These are phyloP conservation scores for Resseliella maxima DNA, from an alignment of 2,888 invertebrate genomes.

Conservation along the genomic window DNA sequence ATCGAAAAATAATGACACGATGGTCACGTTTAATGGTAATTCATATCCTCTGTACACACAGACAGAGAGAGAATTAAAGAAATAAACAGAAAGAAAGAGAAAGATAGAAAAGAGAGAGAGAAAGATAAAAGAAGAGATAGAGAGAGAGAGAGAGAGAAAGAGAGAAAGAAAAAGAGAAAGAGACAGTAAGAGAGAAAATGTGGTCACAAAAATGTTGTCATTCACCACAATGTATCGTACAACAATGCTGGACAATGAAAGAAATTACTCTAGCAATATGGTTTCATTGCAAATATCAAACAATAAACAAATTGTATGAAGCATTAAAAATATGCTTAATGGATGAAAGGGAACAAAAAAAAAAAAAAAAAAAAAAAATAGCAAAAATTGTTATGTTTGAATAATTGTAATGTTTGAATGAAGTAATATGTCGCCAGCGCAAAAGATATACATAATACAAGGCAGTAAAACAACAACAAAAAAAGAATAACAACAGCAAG, in stretches of 20 bases:
- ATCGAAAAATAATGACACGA: background rate
- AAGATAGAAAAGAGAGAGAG: too few species aligned
- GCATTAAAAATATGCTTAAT: background rate
- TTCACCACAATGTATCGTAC: background rate
- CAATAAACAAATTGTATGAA: constrained; percentile 26
- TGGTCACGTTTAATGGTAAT: constrained; percentile 21
- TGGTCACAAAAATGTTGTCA: background rate
- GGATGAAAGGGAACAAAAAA: background rate
- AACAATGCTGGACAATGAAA: background rate
- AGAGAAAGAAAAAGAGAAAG: background rate
- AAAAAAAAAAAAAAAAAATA: background rate
- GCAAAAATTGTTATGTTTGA: background rate
- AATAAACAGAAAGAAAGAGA: background rate
- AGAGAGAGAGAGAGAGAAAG: background rate
- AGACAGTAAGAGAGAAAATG: too few species aligned
- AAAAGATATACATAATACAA: background rate
- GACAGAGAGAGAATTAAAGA: background rate
- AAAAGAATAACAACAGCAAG: too few species aligned
- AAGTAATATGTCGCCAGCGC: background rate
- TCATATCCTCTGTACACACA: background rate
- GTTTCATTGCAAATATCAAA: constrained; percentile 14
- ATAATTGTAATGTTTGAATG: too few species aligned
- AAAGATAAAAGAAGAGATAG: background rate
- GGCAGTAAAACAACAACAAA: too few species aligned
- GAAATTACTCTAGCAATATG: background rate